phyloP scores from a whole-genome alignment of 2,888 invertebrate genomes.

The Zygothrica quintamaculata region DNA sequence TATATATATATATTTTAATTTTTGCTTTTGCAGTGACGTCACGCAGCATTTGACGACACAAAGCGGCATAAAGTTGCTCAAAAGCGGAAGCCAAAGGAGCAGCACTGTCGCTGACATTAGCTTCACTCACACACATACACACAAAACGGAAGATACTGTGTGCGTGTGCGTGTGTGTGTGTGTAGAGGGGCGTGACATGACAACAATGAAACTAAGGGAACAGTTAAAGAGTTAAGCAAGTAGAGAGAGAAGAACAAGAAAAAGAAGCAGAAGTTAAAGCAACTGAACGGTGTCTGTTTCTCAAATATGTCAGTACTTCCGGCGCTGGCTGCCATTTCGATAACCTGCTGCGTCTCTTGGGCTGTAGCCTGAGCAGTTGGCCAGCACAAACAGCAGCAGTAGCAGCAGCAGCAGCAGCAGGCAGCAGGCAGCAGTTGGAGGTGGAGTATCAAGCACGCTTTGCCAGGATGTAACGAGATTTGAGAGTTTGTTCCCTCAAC shows the following conservation, averaged over 20 bases:
- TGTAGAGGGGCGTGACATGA: too few species aligned
- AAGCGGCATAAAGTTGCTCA: slow-evolving; percentile 49
- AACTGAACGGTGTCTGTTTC: slow-evolving; percentile 30
- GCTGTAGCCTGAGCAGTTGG: slow-evolving; percentile 11
- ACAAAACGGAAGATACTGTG: too few species aligned
- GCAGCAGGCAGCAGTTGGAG: slow-evolving; percentile 2
- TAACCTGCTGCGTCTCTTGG: slow-evolving; percentile 42
- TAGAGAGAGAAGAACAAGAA: not conserved
- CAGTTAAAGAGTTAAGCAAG: too few species aligned
- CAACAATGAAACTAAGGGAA: too few species aligned
- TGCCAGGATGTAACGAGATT: slow-evolving; percentile 22
- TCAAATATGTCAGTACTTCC: slow-evolving; percentile 53
- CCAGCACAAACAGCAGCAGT: slow-evolving; percentile 10
- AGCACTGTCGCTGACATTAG: slow-evolving; percentile 60
- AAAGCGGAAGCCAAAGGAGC: slow-evolving; percentile 38
- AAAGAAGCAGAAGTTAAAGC: not conserved
- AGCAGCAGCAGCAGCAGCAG: slow-evolving; percentile 8
- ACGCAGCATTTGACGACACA: slow-evolving; percentile 58
- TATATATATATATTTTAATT: slow-evolving; percentile 35
- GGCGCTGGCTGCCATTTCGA: slow-evolving; percentile 43
- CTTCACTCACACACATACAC: slow-evolving; percentile 16
- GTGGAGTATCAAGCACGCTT: too few species aligned
- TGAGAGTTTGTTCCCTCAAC: slow-evolving; percentile 15
- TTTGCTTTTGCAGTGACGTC: slow-evolving; percentile 52
- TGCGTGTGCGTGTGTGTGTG: too few species aligned